These are phyloP conservation scores for Porites australiensis DNA, from an alignment of 64 coral and sea anemone genomes.

Conservation along the genomic window DNA sequence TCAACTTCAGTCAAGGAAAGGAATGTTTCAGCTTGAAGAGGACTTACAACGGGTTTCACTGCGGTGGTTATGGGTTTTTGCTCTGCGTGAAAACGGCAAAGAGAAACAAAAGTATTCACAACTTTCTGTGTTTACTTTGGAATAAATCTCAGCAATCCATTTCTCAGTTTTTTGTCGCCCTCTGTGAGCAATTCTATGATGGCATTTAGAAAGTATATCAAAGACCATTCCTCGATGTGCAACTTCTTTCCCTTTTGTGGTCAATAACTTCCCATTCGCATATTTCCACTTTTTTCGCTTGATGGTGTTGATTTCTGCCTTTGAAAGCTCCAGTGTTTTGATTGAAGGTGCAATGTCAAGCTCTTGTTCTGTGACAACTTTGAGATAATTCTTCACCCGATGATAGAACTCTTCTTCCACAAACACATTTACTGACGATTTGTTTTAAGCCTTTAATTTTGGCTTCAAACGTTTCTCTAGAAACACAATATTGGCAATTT, in stretches of 20 bases:
- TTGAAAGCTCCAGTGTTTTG: background rate
- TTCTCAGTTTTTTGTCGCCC: slow-evolving; percentile 39
- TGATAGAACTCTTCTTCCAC: background rate
- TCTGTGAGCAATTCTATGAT: slow-evolving; percentile 20
- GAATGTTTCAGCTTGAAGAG: background rate
- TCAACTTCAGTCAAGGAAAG: background rate
- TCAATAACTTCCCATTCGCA: background rate
- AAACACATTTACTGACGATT: background rate
- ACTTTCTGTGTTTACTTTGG: no score
- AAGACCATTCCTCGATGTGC: background rate
- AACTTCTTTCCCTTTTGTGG: slow-evolving; percentile 14
- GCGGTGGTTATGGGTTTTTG: background rate
- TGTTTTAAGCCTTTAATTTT: background rate
- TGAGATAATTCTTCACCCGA: background rate
- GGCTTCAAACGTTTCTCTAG: no score
- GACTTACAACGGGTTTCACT: background rate
- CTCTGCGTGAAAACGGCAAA: background rate
- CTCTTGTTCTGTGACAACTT: background rate
- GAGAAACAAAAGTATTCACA: background rate
- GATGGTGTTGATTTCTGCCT: background rate
- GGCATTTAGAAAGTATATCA: background rate
- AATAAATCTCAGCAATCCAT: slow-evolving; percentile 17
- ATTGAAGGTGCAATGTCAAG: background rate
- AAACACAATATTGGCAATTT: no score
- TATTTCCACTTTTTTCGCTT: background rate